Conservation (phyloP, 2,888 invertebrate genomes). For the Graphium colonna region DNA sequence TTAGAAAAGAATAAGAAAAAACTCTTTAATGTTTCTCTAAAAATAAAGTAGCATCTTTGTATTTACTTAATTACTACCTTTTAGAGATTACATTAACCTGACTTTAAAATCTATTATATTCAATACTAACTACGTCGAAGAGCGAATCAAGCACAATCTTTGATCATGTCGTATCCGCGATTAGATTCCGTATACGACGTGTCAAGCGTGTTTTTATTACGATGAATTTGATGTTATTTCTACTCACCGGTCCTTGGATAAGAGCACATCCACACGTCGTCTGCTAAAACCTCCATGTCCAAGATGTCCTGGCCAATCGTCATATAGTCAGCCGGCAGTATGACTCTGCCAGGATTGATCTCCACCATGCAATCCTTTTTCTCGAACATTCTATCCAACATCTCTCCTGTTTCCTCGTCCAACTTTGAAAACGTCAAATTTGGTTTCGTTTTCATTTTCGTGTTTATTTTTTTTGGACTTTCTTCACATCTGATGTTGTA, state of each 20-base stretch:
- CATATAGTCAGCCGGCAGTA: constrained; percentile 85
- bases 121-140: too few species aligned
- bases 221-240: background rate
- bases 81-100: too few species aligned
- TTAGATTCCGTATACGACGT: too few species aligned
- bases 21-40: too few species aligned
- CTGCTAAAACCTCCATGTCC: constrained; percentile 84
- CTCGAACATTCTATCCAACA: constrained; percentile 84
- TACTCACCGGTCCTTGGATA: constrained; percentile 92
- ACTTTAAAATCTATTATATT: too few species aligned
- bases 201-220: too few species aligned
- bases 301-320: constrained; percentile 85
- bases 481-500: constrained; percentile 17
- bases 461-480: constrained; percentile 10
- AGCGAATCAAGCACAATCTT: too few species aligned
- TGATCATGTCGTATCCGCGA: too few species aligned
- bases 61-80: too few species aligned
- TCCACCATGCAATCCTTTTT: constrained; percentile 85
- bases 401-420: constrained; percentile 78
- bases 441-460: constrained; percentile 60
- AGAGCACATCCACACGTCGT: constrained; percentile 92
- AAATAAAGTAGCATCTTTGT: too few species aligned
- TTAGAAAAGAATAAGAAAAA: too few species aligned
- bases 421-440: constrained; percentile 78
- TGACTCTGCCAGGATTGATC: constrained; percentile 85